A percentile compares a stretch with the other conserved stretches of the same genome.
phyloP scores from a whole-genome alignment of 2,797 vertebrate species.

The Coregonus ussuriensis region DNA sequence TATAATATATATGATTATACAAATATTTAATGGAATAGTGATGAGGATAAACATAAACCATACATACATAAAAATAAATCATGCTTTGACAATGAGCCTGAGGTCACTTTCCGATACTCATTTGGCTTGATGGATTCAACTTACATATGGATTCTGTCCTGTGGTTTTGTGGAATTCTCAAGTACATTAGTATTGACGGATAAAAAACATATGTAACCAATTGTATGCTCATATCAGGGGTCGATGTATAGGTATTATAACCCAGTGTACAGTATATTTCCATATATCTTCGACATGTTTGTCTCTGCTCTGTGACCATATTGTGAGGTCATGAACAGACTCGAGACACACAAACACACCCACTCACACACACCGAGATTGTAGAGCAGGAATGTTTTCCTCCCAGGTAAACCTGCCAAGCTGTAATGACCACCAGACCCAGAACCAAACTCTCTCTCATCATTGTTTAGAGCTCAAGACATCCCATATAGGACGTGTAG shows the following conservation, averaged over 20 bases:
- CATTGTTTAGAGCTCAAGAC: conserved; percentile 52
- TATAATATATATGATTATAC: background rate
- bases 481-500: conserved; percentile 40
- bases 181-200: background rate
- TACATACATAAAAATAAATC: background rate
- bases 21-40: background rate
- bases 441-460: conserved; percentile 32
- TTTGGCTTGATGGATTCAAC: background rate
- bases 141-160: background rate
- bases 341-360: conserved; percentile 23
- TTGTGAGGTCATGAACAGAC: background rate
- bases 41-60: background rate
- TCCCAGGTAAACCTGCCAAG: conserved; percentile 53
- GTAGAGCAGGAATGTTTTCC: background rate
- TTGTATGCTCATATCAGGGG: background rate
- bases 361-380: background rate
- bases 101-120: background rate
- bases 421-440: conserved; percentile 59
- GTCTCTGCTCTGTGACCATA: background rate
- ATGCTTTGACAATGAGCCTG: background rate
- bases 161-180: background rate
- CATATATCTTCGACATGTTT: background rate
- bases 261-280: background rate
- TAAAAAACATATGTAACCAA: background rate
- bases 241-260: background rate